Base-by-base conservation (phyloP, 2,113 vertebrate species). In the Rhadina sibilatrix region DNA sequence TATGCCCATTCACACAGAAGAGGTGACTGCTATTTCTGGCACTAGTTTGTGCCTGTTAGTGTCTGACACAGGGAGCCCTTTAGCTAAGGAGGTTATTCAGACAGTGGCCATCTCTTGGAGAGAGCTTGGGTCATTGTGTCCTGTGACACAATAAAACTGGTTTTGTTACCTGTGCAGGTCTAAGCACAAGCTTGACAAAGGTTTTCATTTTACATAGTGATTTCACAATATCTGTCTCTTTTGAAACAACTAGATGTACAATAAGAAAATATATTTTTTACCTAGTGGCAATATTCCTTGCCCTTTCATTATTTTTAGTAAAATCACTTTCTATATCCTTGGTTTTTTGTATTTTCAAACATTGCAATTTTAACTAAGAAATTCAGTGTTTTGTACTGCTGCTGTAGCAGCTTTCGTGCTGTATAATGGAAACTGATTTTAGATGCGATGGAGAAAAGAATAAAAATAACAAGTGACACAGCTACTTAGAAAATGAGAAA, bases 391-490 rank as follows among this genome's bases (percentile, higher is more conserved):
- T 70, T 78, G 9, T 33, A 18, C 13, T 79, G n/a, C 21, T 72
- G 12, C 74, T 16, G 7, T 35, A 47, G 30, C 15, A 74, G 31
- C 22, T 44, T 92, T 64, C 40, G 56, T 72, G 24, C 12, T 21
- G 4, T n/a, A 12, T 42, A 19, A 44, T 30, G 35, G 59, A 80
- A 90, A 61, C 4, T 53, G 30, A 21, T 81, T 88, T 92, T 49
- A 16, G 49, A 89, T 4, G 21, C 0, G 0, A 28, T 46, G 33
- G 40, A 13, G 23, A 68, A 77, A 81, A 44, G 22, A 44, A 11
- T 46, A 71, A 59, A 83, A 89, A 59, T 16, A 72, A 30, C 9
- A 49, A 92, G n/a, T 65, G 47, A 57, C 21, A 17, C 14, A 52
- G 16, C 33, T 85, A 33, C 37, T 74, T n/a, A 38, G 23, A 74